Base-by-base conservation (phyloP, 2,888 invertebrate genomes). In the Lepidochrysops patricia region DNA sequence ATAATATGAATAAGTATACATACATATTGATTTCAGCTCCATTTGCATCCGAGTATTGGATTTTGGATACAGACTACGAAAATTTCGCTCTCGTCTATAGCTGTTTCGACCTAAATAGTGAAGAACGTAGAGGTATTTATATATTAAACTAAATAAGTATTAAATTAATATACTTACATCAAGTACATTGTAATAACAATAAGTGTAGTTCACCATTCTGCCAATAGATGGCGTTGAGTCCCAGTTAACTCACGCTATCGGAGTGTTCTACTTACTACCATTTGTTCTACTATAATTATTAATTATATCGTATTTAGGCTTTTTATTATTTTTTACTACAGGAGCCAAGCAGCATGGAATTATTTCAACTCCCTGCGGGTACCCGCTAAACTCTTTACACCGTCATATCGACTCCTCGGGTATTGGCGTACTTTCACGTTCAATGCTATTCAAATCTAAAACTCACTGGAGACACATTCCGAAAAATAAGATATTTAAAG, bases 51-150 rank as follows among this genome's bases (percentile, higher is more conserved):
- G 66, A 70, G 13, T 75, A 74, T 58, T 74, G 74, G 72, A 64
- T 73, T 12, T 64, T 72, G 2, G 73, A 88, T 29, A 92, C 93
- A 0, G 92, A 93, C 71, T 93, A 93, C 70, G 78, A 79, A 0
- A 82, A 84, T 43, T 93, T 90, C 65, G 80, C 92, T 2, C 86
- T 93, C 0, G 90, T 92, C 1, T 93, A 92, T 85, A 91, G 91
- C 29, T 93, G 93, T 70, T 71, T 70, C 0, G 84, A 91, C 66
- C 72, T 86, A 34, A 80, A 80, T 57, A 67, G 75, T 7, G 67
- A 87, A 43, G 64, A 69, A 60, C 84, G 84, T 67, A 72, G 78
- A 69, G 76, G 90, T 90, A 71, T n/a, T n/a, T n/a, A n/a, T n/a
- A n/a, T n/a, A n/a, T n/a, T n/a, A n/a, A n/a, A n/a, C n/a, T n/a